Base-by-base conservation (phyloP, 2,888 invertebrate genomes). In the Athripsodes cinereus region DNA sequence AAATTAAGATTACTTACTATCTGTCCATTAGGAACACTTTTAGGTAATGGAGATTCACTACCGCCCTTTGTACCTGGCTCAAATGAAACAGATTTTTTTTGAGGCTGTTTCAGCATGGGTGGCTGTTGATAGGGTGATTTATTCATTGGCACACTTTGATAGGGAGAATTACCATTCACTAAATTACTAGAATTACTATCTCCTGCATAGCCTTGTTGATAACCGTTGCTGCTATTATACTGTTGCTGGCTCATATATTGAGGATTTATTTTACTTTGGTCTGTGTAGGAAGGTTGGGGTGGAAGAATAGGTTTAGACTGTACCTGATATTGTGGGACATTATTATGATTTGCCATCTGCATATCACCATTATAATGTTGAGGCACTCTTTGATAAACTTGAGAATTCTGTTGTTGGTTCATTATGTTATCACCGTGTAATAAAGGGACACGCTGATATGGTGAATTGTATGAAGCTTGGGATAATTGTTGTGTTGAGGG, bases 41-140 rank as follows among this genome's bases (percentile, higher is more conserved):
- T 61, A 1, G 78, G 77, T 40, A 77, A 66, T 0, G 79, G 78
- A 13, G 78, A 78, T 47, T 81, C 81, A 2, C 76, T 72, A 5
- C 85, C 85, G 1, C 84, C 84, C 67, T 88, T 89, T 1, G 88
- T 85, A 10, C 86, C 85, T 0, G 86, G 81, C 68, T 88, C 87
- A 66, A 88, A 88, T 63, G 87, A 87, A 2, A 88, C 87, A 51
- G 79, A 79, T 66, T 87, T 87, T 68, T 87, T 87, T 66, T 80
- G 83, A 50, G 66, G 67, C 66, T 83, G 82, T 65, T 86, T 84
- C 10, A 82, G 74, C 3, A 79, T 76, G 3, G 82, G 80, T 35
- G 82, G 75, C 66, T 82, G 86, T 69, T 86, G 87, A 67, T 88
- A 87, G 0, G 85, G 82, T 55, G 66, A 22, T 35, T 69, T 55